Conservation (phyloP, 2,797 vertebrate genomes). For the Pygocentrus nattereri region DNA sequence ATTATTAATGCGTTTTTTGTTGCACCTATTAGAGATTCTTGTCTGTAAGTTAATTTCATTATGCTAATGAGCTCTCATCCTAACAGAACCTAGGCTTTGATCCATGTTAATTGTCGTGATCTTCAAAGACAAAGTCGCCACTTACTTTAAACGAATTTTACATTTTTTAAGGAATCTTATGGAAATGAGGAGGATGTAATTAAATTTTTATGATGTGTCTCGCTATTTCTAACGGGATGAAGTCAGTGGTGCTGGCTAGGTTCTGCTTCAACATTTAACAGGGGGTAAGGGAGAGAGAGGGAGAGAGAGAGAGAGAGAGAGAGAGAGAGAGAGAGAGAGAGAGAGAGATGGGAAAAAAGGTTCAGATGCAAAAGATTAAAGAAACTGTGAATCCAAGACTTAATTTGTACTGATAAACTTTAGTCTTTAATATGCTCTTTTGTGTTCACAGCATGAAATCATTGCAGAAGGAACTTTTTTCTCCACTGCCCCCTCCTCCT, state of each 20-base stretch:
- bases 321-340: constrained; percentile 76
- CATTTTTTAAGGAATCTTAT: constrained; percentile 98
- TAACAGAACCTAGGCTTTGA: constrained; percentile 98
- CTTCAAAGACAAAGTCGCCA: constrained; percentile 99
- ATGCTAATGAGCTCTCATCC: constrained; percentile 99
- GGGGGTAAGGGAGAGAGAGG: constrained; percentile 84
- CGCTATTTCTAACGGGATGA: constrained; percentile 90
- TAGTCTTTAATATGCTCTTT: constrained; percentile 96
- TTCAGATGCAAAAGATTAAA: constrained; percentile 99
- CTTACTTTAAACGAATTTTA: constrained; percentile 99
- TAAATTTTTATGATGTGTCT: constrained; percentile 99
- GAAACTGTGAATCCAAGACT: constrained; percentile 92
- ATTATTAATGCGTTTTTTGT: constrained; percentile 96
- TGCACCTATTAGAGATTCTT: constrained; percentile 99
- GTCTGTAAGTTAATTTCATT: constrained; percentile 99
- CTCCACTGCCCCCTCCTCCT: constrained; percentile 60
- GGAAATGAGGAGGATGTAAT: constrained; percentile 99
- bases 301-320: constrained; percentile 64
- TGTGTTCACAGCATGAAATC: constrained; percentile 91
- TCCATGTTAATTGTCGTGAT: constrained; percentile 98
- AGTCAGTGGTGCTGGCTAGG: constrained; percentile 89
- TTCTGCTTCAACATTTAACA: constrained; percentile 94
- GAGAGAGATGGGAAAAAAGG: constrained; percentile 65
- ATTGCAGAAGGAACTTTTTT: constrained; percentile 66
- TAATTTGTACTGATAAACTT: constrained; percentile 99